These are phyloP conservation scores for Drosophila conformis DNA, from an alignment of 2,888 invertebrate species.

Conservation along the genomic window DNA sequence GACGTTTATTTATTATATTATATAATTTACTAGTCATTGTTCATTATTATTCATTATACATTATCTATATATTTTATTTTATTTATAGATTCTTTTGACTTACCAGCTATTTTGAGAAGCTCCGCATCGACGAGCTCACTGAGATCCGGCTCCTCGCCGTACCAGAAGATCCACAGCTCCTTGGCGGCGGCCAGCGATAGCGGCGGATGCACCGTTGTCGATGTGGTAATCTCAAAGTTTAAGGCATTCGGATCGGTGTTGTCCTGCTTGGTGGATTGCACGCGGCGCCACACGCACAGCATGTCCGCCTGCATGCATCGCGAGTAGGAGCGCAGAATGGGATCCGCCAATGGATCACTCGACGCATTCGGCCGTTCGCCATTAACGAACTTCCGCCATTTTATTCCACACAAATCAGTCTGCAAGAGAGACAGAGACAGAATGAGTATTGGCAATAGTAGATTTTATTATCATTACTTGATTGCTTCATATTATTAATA, in stretches of 20 bases:
- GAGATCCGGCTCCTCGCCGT: slow-evolving; percentile 97
- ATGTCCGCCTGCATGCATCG: slow-evolving; percentile 97
- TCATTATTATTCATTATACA: neutral
- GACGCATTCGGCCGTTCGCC: slow-evolving; percentile 87
- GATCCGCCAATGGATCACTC: slow-evolving; percentile 93
- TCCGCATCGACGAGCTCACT: slow-evolving; percentile 93
- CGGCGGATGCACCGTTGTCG: slow-evolving; percentile 88
- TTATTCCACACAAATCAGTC: slow-evolving; percentile 99
- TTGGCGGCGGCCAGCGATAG: slow-evolving; percentile 94
- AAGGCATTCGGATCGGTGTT: slow-evolving; percentile 86
- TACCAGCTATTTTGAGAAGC: slow-evolving; percentile 93
- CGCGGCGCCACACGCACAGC: slow-evolving; percentile 98
- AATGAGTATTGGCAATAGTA: neutral
- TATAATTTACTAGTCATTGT: neutral
- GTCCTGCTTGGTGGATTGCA: slow-evolving; percentile 88
- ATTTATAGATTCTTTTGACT: slow-evolving; percentile 84
- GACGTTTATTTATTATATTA: neutral
- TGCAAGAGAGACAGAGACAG: slow-evolving; percentile 85
- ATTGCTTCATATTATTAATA: slow-evolving; percentile 20
- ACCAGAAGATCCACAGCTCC: slow-evolving; percentile 99
- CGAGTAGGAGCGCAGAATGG: slow-evolving; percentile 95
- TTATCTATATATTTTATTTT: neutral
- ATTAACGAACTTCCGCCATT: slow-evolving; percentile 97
- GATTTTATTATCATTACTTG: slow-evolving; percentile 35
- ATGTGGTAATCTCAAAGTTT: slow-evolving; percentile 84